Conservation (phyloP, 2,797 vertebrate genomes). For the Ciconia nigra region DNA sequence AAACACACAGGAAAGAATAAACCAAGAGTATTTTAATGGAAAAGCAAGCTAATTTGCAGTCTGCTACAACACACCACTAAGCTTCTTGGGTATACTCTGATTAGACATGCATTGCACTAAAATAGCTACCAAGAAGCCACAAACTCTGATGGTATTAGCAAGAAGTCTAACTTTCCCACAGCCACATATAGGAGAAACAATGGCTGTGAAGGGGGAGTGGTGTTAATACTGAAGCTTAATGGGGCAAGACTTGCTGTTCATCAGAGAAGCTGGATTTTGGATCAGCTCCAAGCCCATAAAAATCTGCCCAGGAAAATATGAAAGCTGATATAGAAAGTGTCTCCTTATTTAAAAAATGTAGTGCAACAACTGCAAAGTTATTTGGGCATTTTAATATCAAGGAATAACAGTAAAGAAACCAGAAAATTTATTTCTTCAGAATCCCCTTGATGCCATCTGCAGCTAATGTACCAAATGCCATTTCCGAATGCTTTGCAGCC, state of each 20-base stretch:
- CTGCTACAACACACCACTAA: neutral
- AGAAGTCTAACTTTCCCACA: constrained; percentile 41
- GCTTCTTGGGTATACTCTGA: constrained; percentile 16
- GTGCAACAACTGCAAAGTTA: neutral
- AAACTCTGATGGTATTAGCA: neutral
- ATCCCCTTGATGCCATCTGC: neutral
- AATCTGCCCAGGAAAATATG: neutral
- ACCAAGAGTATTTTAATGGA: constrained; percentile 26
- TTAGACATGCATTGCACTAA: constrained; percentile 44
- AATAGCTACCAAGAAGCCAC: constrained; percentile 40
- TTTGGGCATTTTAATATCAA: neutral
- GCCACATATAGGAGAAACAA: constrained; percentile 8
- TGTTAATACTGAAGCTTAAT: constrained; percentile 7
- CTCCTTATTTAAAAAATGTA: neutral
- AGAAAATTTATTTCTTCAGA: neutral
- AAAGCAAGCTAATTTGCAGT: constrained; percentile 55
- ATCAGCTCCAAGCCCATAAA: neutral
- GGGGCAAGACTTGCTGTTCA: neutral
- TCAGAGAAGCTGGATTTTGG: constrained; percentile 6
- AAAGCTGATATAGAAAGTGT: neutral
- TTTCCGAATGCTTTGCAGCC: neutral
- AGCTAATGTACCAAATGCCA: neutral
- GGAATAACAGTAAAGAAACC: neutral
- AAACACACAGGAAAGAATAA: constrained; percentile 33
- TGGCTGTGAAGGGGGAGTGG: neutral